Evolutionary conservation across 92 coral and sea anemone species (phyloP).

Genomic region (Siderastrea siderea): DNA sequence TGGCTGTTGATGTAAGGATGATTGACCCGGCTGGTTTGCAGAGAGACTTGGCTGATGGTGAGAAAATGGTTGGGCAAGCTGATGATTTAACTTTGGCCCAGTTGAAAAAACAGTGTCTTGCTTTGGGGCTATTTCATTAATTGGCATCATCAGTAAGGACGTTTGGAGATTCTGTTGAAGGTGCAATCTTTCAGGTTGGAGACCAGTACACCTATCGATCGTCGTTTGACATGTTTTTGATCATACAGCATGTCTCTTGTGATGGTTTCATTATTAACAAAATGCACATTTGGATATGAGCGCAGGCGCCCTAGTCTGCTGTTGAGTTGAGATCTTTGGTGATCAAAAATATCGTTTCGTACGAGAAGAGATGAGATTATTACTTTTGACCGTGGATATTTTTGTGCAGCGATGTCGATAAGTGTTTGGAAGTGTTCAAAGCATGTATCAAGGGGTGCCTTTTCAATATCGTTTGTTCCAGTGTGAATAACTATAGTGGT

Average conservation of each 20-base stretch:
- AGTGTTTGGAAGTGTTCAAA: conserved; percentile 10
- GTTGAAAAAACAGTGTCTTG: neutral
- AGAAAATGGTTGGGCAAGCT: neutral
- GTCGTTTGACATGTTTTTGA: conserved; percentile 36
- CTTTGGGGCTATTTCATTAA: too few relatives aligned
- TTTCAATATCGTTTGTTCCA: conserved; percentile 49
- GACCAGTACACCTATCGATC: conserved; percentile 30
- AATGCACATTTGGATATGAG: conserved; percentile 11
- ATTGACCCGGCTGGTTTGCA: neutral
- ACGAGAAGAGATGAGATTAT: conserved; percentile 35
- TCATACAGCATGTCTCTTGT: conserved; percentile 7
- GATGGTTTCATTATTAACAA: conserved; percentile 21
- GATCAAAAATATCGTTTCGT: conserved; percentile 19
- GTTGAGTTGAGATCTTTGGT: conserved; percentile 7
- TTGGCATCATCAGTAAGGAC: conserved; percentile 2
- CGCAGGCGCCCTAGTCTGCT: neutral
- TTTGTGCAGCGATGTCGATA: conserved; percentile 34
- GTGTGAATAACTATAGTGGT: conserved; percentile 29
- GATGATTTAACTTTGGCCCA: neutral
- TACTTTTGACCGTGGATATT: conserved; percentile 37
- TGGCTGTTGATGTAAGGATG: neutral
- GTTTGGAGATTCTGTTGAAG: conserved; percentile 20
- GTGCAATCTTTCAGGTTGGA: conserved; percentile 39
- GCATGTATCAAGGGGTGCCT: conserved; percentile 22
- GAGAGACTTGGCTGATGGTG: neutral